These are phyloP conservation scores for Didymodactylos carnosus DNA, from an alignment of 2,888 invertebrate genomes.

Conservation along the genomic window DNA sequence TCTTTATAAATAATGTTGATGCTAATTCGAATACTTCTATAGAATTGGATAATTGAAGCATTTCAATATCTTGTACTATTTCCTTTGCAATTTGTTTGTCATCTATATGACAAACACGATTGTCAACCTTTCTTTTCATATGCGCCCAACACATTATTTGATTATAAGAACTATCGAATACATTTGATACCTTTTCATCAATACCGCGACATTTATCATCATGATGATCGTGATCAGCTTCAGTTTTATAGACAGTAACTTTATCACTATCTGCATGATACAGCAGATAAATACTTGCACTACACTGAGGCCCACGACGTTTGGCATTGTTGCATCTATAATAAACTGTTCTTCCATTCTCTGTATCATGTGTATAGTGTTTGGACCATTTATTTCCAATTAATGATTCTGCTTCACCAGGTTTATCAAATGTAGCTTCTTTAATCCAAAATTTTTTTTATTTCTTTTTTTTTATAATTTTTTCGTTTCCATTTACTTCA, in stretches of 20 bases:
- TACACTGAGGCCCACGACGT: background rate
- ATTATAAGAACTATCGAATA: background rate
- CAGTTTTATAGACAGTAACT: background rate
- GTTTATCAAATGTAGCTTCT: no score
- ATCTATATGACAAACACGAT: no score
- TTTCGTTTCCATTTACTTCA: no score
- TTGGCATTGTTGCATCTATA: background rate
- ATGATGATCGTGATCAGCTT: background rate
- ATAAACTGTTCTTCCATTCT: no score
- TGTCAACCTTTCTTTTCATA: constrained; percentile 1
- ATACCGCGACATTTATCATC: background rate
- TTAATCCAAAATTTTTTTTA: no score
- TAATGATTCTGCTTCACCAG: no score
- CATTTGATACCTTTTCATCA: no score
- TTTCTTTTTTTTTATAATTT: no score
- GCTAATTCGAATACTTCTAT: background rate
- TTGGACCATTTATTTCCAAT: no score
- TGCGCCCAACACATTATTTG: constrained; percentile 8
- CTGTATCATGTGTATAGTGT: no score
- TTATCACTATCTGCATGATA: background rate
- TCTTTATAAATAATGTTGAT: background rate
- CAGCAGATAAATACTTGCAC: background rate
- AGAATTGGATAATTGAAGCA: background rate
- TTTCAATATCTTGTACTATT: background rate
- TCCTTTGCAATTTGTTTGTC: background rate